phyloP scores from a whole-genome alignment of 1,140 invertebrate genomes.

The Archivesica marissinica region DNA sequence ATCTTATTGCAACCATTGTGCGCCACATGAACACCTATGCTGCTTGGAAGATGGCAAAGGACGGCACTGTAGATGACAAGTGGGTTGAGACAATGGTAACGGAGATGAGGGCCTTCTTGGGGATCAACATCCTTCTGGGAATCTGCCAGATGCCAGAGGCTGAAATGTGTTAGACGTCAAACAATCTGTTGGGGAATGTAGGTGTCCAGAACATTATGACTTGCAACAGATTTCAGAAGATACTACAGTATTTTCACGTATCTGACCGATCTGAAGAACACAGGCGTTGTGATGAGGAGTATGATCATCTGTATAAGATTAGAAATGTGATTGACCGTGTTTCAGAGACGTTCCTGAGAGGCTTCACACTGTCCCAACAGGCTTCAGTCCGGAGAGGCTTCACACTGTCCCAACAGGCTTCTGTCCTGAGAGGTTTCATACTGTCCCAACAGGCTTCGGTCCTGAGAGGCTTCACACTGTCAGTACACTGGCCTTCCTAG shows the following conservation, averaged over 20 bases:
- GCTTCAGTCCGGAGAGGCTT: no score
- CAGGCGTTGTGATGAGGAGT: not conserved
- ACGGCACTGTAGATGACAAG: not conserved
- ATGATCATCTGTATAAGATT: conserved; percentile 25
- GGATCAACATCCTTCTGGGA: conserved; percentile 35
- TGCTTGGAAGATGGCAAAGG: not conserved
- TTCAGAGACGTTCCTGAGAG: not conserved
- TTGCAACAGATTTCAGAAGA: conserved; percentile 58
- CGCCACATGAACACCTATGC: not conserved
- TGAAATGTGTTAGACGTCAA: conserved; percentile 42
- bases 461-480: no score
- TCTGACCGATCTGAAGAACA: conserved; percentile 35
- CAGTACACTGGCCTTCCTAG: no score
- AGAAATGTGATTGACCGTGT: not conserved
- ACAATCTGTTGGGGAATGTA: conserved; percentile 43
- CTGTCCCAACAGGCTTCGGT: no score
- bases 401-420: no score
- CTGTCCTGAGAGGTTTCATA: no score
- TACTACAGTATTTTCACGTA: conserved; percentile 68
- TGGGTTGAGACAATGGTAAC: not conserved
- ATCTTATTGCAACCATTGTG: not conserved
- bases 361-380: not conserved
- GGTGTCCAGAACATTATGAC: conserved; percentile 60
- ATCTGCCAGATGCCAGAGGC: conserved; percentile 6
- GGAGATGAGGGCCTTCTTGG: conserved; percentile 10